Evolutionary conservation across 2,797 vertebrate species (phyloP).

Genomic region (Hapalemur alaotrensis): DNA sequence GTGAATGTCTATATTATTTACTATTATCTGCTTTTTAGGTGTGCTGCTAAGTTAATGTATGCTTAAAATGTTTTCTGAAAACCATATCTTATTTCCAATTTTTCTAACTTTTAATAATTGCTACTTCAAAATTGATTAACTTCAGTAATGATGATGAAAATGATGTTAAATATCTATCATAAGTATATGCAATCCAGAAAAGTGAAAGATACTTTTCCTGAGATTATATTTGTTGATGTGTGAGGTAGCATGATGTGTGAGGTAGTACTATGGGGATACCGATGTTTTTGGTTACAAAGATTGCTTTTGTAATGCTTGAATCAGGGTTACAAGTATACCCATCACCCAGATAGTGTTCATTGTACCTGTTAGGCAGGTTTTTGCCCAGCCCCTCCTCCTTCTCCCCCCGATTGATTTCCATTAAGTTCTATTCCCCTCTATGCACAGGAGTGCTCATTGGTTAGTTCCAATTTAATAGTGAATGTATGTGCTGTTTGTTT

Average conservation of each 20-base stretch:
- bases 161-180: background rate
- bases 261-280: too few relatives aligned
- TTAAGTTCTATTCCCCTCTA: too few relatives aligned
- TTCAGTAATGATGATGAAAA: background rate
- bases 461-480: too few relatives aligned
- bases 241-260: background rate
- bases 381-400: too few relatives aligned
- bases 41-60: background rate
- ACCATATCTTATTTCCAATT: background rate
- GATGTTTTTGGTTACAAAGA: too few relatives aligned
- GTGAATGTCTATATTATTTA: background rate
- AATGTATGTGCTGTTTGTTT: too few relatives aligned
- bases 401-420: too few relatives aligned
- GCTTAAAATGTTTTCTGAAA: background rate
- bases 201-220: background rate
- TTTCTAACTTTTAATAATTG: conserved; percentile 25
- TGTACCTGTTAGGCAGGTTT: too few relatives aligned
- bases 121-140: background rate
- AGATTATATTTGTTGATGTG: background rate
- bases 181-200: background rate
- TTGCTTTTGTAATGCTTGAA: too few relatives aligned
- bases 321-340: too few relatives aligned
- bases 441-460: too few relatives aligned
- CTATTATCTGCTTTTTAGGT: background rate
- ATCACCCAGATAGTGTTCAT: too few relatives aligned